These are phyloP conservation scores for Corydoras sp. DNA, from an alignment of 2,113 vertebrate genomes.

Conservation along the genomic window DNA sequence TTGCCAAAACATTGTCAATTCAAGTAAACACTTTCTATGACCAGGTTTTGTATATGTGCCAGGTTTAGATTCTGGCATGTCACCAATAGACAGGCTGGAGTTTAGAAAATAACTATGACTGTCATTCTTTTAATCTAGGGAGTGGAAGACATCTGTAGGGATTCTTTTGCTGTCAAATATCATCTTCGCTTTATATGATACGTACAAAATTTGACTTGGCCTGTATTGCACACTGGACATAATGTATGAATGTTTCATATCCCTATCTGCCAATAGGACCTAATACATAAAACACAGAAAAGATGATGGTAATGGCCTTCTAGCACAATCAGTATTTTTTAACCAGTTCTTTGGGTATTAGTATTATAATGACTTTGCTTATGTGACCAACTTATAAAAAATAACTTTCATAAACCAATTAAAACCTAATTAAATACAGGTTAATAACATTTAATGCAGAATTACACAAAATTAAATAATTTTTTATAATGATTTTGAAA, in stretches of 20 bases:
- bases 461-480: no score
- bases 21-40: neutral
- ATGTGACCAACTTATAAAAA: no score
- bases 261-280: neutral
- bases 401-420: no score
- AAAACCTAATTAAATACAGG: no score
- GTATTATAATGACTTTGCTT: no score
- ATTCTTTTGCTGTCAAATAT: constrained; percentile 1
- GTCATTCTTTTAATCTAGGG: constrained; percentile 48
- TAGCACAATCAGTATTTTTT: no score
- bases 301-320: no score
- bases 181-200: constrained; percentile 2
- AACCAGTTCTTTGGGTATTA: no score
- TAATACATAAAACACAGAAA: no score
- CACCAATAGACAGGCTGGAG: constrained; percentile 33
- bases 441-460: no score
- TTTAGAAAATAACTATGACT: constrained; percentile 46
- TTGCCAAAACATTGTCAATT: neutral
- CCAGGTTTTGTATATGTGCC: neutral
- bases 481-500: no score
- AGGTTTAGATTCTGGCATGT: constrained; percentile 23
- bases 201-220: constrained; percentile 27
- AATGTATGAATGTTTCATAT: neutral
- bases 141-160: constrained; percentile 41
- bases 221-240: constrained; percentile 24